Evolutionary conservation across 2,888 invertebrate species (phyloP).

Genomic region (Oscheius sp.): DNA sequence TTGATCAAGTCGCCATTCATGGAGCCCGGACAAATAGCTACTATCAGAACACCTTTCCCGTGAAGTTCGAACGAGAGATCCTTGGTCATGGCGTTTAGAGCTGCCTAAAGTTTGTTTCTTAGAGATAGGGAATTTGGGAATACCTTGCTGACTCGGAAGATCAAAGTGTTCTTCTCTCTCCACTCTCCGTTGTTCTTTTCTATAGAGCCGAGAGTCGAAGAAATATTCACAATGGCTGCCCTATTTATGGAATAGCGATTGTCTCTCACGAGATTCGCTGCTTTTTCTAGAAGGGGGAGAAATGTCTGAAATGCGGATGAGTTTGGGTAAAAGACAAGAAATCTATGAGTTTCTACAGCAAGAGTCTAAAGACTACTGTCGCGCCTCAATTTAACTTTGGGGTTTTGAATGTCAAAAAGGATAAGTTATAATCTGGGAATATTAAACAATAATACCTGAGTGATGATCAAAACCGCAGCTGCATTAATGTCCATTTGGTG

Average conservation of each 20-base stretch:
- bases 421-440: not conserved
- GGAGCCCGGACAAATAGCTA: conserved; percentile 8
- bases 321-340: no score
- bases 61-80: conserved; percentile 17
- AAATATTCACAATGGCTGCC: conserved; percentile 17
- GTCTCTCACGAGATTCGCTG: not conserved
- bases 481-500: conserved; percentile 15
- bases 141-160: conserved; percentile 21
- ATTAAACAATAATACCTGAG: not conserved
- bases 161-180: conserved; percentile 7
- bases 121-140: no score
- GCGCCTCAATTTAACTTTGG: no score
- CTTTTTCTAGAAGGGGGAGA: conserved; percentile 7
- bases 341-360: no score
- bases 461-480: not conserved
- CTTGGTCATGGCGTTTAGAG: conserved; percentile 2
- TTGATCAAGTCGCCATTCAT: not conserved
- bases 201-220: conserved; percentile 11
- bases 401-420: no score
- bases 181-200: conserved; percentile 20
- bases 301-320: not conserved
- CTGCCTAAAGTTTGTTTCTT: not conserved
- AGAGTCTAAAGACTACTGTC: no score
- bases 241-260: not conserved
- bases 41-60: not conserved